Base-by-base conservation (phyloP, 2,113 vertebrate genomes). In the Romanogobio albipinnatus region DNA sequence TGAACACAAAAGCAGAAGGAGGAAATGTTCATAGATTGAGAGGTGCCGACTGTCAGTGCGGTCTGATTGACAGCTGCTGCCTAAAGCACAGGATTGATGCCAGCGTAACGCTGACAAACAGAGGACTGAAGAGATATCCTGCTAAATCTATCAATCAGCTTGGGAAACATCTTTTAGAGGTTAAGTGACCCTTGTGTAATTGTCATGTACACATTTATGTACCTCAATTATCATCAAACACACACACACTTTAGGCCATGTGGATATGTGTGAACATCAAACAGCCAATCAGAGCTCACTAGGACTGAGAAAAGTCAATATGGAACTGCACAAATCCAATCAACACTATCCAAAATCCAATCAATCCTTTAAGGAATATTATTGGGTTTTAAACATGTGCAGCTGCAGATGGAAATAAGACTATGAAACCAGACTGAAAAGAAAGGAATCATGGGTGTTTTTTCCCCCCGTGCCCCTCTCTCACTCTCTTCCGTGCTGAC, bases 401-500 rank as follows among this genome's bases (percentile, higher is more conserved):
- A 51, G 79, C 45, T 36, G 3, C 15, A 49, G 29, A 51, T 29
- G 24, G 33, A 58, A 71, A 71, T 2, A n/a, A 13, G 13, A 33
- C 61, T 9, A 24, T 19, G 15, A 29, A 53, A 77, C 43, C 53
- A 70, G 53, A 78, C 2, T 15, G 71, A 74, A 66, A 0, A 86
- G 62, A 58, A 45, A 74, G 29, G 26, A 43, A 39, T 68, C 13
- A 53, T 58, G 75, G 26, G 95, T 93, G 94, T 93, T 91, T 93
- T 29, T 43, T 92, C 93, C 92, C 90, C 92, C 93, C 93, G 92
- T 4, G 6, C 53, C 92, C 1, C 45, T 68, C 22, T 53, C 24
- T 22, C 61, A 4, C 82, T 47, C 45, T 58, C 49, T 84, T 78
- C 68, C 5, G 80, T 24, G 58, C 61, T 81, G 83, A 64, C 71